A percentile compares a stretch with the other conserved stretches of the same genome.
phyloP scores from a whole-genome alignment of 2,888 invertebrate genomes.

The Oxyscelio sp. region DNA sequence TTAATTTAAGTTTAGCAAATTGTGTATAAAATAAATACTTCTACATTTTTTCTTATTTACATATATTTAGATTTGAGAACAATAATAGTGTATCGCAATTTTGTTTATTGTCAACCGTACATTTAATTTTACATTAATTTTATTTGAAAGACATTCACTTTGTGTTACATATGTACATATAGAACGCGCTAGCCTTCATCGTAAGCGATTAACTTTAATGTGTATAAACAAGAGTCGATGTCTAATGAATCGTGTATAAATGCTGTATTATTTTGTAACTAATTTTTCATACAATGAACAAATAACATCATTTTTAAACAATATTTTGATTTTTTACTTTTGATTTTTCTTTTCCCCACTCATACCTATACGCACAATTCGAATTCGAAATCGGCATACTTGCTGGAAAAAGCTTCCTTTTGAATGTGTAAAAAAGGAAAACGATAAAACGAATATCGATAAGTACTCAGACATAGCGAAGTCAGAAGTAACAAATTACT shows the following conservation, averaged over 20 bases:
- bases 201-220: conserved; percentile 51
- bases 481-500: conserved; percentile 63
- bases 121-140: conserved; percentile 55
- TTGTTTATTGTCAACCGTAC: conserved; percentile 61
- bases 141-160: conserved; percentile 46
- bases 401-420: conserved; percentile 58
- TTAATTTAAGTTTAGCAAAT: too few relatives aligned
- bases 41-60: conserved; percentile 41
- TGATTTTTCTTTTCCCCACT: conserved; percentile 51
- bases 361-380: conserved; percentile 53
- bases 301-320: conserved; percentile 61
- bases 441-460: conserved; percentile 55
- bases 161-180: conserved; percentile 72
- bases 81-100: conserved; percentile 40
- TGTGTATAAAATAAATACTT: conserved; percentile 63
- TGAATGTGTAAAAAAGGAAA: conserved; percentile 52
- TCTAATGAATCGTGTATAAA: conserved; percentile 65
- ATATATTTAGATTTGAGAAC: conserved; percentile 5
- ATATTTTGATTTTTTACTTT: conserved; percentile 39
- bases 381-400: conserved; percentile 65
- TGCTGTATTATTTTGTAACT: conserved; percentile 73
- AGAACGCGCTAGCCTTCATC: conserved; percentile 36
- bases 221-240: conserved; percentile 59
- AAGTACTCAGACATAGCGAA: conserved; percentile 60
- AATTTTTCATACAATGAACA: conserved; percentile 56